A percentile compares a stretch with the other conserved stretches of the same genome.
Conservation (phyloP, 2,888 invertebrate genomes). For the Metellina segmentata region DNA sequence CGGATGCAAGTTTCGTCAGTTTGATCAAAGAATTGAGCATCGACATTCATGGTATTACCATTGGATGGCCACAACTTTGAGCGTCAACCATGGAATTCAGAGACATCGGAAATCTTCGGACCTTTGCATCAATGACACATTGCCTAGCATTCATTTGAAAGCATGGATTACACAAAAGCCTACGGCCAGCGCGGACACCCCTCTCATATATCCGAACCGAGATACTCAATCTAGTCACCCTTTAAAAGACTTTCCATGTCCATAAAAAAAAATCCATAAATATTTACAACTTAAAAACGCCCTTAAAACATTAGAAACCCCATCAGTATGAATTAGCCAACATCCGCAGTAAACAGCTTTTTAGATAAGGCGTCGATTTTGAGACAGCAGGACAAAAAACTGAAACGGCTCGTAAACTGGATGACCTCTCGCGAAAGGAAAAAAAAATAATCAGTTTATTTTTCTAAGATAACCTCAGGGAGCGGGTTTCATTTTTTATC, state of each 20-base stretch:
- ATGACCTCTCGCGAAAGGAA: background rate
- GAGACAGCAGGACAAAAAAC: background rate
- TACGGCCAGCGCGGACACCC: no score
- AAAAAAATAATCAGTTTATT: background rate
- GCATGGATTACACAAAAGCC: no score
- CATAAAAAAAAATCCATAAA: background rate
- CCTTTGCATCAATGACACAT: no score
- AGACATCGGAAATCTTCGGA: no score
- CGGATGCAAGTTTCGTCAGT: no score
- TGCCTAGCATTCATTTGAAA: no score
- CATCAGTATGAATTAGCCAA: background rate
- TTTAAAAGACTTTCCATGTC: background rate
- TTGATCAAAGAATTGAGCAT: no score
- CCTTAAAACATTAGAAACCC: background rate
- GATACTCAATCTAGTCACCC: background rate
- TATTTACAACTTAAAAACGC: background rate
- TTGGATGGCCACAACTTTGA: no score
- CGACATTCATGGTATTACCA: no score
- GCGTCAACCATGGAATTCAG: no score
- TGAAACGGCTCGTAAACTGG: background rate
- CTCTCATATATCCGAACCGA: no score
- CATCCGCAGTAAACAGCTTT: background rate
- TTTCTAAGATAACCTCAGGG: background rate
- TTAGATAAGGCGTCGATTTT: background rate
- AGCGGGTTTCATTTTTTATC: background rate